Conservation (phyloP, 2,888 invertebrate genomes). For the Cheilosia vulpina region DNA sequence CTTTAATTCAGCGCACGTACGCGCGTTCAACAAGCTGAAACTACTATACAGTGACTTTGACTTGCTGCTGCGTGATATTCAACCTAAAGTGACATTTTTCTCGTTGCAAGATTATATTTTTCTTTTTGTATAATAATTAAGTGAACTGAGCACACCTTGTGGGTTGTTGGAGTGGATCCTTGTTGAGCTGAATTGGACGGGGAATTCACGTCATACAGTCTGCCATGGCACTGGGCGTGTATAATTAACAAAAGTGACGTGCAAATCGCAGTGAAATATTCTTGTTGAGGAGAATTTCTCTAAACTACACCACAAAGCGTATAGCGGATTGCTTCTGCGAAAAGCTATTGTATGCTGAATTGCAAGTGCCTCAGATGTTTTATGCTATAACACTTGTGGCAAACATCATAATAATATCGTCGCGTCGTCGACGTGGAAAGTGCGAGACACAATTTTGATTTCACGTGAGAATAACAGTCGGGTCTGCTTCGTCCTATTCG, state of each 20-base stretch:
- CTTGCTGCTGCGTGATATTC: constrained; percentile 36
- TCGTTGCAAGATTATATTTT: constrained; percentile 3
- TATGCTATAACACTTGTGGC: constrained; percentile 14
- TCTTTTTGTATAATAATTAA: constrained; percentile 54
- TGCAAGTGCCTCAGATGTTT: constrained; percentile 65
- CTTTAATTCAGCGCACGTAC: constrained; percentile 75
- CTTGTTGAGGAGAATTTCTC: constrained; percentile 38
- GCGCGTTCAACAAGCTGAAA: constrained; percentile 70
- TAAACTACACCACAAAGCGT: constrained; percentile 46
- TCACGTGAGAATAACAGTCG: constrained; percentile 59
- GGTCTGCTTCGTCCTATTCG: constrained; percentile 19
- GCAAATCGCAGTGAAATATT: constrained; percentile 72
- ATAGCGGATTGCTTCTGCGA: constrained; percentile 22
- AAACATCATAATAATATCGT: constrained; percentile 10
- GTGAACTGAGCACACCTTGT: constrained; percentile 65
- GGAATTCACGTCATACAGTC: constrained; percentile 40
- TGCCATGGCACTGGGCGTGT: constrained; percentile 52
- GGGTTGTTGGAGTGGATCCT: constrained; percentile 50
- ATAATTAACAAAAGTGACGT: constrained; percentile 75
- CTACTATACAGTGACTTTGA: constrained; percentile 31
- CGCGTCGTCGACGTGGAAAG: constrained; percentile 7
- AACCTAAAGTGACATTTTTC: constrained; percentile 49
- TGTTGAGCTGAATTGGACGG: constrained; percentile 54
- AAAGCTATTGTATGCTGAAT: constrained; percentile 64
- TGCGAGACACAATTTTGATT: constrained; percentile 64